Evolutionary conservation across 2,113 vertebrate genomes (phyloP).

Genomic region (Anser brachyrhynchus): DNA sequence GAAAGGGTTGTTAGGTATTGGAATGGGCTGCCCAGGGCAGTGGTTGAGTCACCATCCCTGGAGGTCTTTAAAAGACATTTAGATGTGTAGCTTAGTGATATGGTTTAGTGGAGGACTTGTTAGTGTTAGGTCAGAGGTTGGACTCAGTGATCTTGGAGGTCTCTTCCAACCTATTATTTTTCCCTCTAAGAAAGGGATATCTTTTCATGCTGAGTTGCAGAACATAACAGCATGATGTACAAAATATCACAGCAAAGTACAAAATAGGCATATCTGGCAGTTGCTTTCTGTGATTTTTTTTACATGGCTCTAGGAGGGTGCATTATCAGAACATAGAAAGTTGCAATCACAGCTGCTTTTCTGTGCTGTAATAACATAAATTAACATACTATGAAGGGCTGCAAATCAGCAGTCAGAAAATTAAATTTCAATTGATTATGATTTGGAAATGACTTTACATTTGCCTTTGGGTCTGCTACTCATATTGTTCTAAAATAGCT

Average conservation of each 20-base stretch:
- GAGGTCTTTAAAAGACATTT: no score
- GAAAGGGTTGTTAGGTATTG: no score
- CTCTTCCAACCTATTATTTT: background rate
- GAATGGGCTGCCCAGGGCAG: no score
- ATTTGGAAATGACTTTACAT: background rate
- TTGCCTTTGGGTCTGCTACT: background rate
- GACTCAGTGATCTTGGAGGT: no score
- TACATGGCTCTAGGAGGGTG: background rate
- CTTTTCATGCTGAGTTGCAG: slow-evolving; percentile 31
- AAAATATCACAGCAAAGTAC: slow-evolving; percentile 16
- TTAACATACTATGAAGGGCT: background rate
- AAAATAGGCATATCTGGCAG: background rate
- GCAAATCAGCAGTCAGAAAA: background rate
- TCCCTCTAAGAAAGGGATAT: background rate
- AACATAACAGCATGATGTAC: background rate
- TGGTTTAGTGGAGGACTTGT: no score
- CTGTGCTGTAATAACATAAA: background rate
- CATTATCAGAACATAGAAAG: background rate
- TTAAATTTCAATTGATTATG: slow-evolving; percentile 54
- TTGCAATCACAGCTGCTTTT: slow-evolving; percentile 1
- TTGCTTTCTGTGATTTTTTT: background rate
- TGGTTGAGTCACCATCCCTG: no score
- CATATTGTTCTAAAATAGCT: background rate
- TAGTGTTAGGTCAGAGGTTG: no score
- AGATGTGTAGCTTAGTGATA: no score